phyloP scores from a whole-genome alignment of 2,888 invertebrate genomes.

The Pseudococcus jackbeardsleyi region DNA sequence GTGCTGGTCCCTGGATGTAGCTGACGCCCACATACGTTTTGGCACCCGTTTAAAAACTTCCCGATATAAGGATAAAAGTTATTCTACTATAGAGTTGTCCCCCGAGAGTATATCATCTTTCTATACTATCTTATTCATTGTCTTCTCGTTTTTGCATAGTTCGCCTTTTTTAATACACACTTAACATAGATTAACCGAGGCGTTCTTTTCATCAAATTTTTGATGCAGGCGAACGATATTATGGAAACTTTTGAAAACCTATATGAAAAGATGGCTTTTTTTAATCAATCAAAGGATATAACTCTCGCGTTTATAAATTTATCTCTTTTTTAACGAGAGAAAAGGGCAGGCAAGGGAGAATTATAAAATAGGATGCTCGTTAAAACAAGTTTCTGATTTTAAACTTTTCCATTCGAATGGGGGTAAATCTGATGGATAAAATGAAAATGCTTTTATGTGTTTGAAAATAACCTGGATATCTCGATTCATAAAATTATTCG shows the following conservation, averaged over 20 bases:
- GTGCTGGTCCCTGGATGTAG: slow-evolving; percentile 50
- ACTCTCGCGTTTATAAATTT: neutral
- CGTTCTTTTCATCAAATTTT: neutral
- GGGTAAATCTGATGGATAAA: no score
- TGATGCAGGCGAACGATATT: neutral
- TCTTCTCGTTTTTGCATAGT: neutral
- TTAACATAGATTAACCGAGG: neutral
- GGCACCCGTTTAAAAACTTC: slow-evolving; percentile 33
- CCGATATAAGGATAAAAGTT: slow-evolving; percentile 44
- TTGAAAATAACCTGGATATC: no score
- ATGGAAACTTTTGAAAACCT: neutral
- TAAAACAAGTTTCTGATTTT: no score
- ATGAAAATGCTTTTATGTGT: no score
- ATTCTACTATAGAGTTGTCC: slow-evolving; percentile 36
- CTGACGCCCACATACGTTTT: slow-evolving; percentile 49
- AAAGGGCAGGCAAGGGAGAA: no score
- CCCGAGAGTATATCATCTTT: slow-evolving; percentile 30
- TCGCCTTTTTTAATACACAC: slow-evolving; percentile 15
- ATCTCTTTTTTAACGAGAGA: neutral
- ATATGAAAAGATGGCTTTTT: neutral
- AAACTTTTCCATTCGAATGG: no score
- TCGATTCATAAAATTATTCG: no score
- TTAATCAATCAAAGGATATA: neutral
- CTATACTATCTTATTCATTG: neutral
- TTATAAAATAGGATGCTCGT: no score